phyloP scores from a whole-genome alignment of 1,140 invertebrate genomes.

The Hesperophylax magnus region DNA sequence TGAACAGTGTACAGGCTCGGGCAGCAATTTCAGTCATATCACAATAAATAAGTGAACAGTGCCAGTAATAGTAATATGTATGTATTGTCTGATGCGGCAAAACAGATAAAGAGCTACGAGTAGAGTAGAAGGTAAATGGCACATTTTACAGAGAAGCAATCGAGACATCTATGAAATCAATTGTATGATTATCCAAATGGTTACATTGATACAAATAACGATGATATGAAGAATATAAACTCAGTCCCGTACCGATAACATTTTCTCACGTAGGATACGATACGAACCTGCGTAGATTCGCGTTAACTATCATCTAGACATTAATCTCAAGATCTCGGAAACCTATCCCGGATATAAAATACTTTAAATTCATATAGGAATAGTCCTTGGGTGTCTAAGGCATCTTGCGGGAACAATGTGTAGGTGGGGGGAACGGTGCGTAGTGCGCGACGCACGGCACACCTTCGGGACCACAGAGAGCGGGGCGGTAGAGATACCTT shows the following conservation, averaged over 20 bases:
- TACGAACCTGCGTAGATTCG: slow-evolving; percentile 38
- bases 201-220: slow-evolving; percentile 50
- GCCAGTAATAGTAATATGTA: slow-evolving; percentile 12
- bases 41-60: slow-evolving; percentile 55
- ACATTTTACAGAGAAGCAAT: slow-evolving; percentile 47
- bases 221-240: slow-evolving; percentile 52
- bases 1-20: slow-evolving; percentile 1
- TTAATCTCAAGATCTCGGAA: slow-evolving; percentile 52
- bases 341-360: slow-evolving; percentile 47
- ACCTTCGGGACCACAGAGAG: background rate
- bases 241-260: slow-evolving; percentile 46
- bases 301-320: slow-evolving; percentile 29
- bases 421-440: too few species aligned
- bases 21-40: slow-evolving; percentile 52
- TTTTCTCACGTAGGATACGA: slow-evolving; percentile 45
- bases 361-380: slow-evolving; percentile 52
- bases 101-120: slow-evolving; percentile 36
- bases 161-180: slow-evolving; percentile 50
- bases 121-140: slow-evolving; percentile 47
- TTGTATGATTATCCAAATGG: slow-evolving; percentile 50
- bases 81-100: slow-evolving; percentile 28
- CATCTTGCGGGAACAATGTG: slow-evolving; percentile 45
- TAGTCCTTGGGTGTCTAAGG: slow-evolving; percentile 53
- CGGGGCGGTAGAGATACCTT: slow-evolving; percentile 40
- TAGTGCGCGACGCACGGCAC: too few species aligned